Evolutionary conservation across 2,113 vertebrate genomes (phyloP), one percentile per base, ranked within the genome.

Genomic region (Vombatus ursinus): DNA sequence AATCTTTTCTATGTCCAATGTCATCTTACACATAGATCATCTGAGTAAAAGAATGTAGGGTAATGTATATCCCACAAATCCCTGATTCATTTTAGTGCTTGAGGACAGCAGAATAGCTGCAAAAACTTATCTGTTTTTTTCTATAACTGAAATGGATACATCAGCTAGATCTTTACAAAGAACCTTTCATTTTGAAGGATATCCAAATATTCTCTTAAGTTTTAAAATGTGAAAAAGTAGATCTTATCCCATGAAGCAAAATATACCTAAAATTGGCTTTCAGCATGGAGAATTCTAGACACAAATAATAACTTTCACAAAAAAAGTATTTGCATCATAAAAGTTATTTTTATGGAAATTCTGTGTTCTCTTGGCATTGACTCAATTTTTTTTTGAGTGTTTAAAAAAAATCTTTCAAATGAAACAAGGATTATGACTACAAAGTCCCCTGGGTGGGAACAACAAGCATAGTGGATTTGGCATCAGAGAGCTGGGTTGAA

Each of bases 341-440:
- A 61, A 48, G 16, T 92, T 77, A 77, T 92, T 92, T 48, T 77
- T 57, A 77, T 68, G 49, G 48, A 90, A 31, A 92, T n/a, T 92
- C 12, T 50, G 28, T 31, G 19, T 68, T 28, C 24, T 68, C 19
- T 61, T 37, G 47, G 44, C 3, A 31, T 47, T 48, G 12, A 54
- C 1, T 54, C 10, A 28, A 92, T 54, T 92, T 3, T 92, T 54
- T 52, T 47, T 14, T 11, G 8, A n/a, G 68, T 44, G 14, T 84
- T 84, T n/a, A 16, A 37, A 37, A 68, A 68, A 84, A 84, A 37
- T 68, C 37, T 84, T n/a, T 84, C 16, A n/a, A 84, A 84, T 84
- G n/a, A 44, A 44, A 16, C 14, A 84, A 84, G 14, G 68, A 84
- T 84, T 25, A 5, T 68, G 57, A 37, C 57, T 14, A 37, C 57